These are phyloP conservation scores for Drosophila funebris DNA, from an alignment of 1,140 invertebrate genomes.

Conservation along the genomic window DNA sequence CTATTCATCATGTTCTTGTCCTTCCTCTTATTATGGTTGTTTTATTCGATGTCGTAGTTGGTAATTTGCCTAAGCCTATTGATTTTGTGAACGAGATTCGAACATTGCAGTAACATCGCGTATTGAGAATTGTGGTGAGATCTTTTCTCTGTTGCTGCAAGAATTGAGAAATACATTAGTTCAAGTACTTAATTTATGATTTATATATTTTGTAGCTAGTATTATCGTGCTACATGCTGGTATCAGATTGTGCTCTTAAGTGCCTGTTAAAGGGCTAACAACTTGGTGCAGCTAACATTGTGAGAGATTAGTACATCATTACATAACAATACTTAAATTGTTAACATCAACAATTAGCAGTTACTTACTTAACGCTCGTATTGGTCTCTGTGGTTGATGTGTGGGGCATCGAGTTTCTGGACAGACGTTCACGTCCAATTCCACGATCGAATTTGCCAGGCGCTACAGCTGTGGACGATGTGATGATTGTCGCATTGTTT, in stretches of 20 bases:
- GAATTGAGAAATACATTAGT: conserved; percentile 5
- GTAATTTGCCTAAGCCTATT: conserved; percentile 64
- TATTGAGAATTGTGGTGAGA: conserved; percentile 89
- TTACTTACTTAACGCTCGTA: conserved; percentile 65
- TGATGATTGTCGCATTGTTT: conserved; percentile 36
- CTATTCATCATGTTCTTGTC: conserved; percentile 16
- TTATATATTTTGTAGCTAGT: too few species aligned
- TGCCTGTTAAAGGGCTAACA: too few species aligned
- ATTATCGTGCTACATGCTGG: too few species aligned
- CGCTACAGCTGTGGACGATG: conserved; percentile 38
- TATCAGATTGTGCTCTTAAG: too few species aligned
- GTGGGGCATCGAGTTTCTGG: conserved; percentile 51
- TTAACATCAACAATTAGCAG: not conserved
- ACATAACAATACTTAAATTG: too few species aligned
- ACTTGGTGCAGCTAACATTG: too few species aligned
- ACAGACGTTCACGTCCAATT: conserved; percentile 55
- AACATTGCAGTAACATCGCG: conserved; percentile 91
- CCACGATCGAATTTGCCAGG: conserved; percentile 67
- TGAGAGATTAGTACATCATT: too few species aligned
- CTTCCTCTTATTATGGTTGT: conserved; percentile 38
- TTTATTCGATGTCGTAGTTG: conserved; percentile 59
- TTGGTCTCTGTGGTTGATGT: conserved; percentile 50
- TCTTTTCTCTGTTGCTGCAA: conserved; percentile 86
- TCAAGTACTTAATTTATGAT: not conserved
- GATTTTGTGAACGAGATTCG: conserved; percentile 86